These are phyloP conservation scores for Brassicogethes aeneus DNA, from an alignment of 2,888 invertebrate species.

Conservation along the genomic window DNA sequence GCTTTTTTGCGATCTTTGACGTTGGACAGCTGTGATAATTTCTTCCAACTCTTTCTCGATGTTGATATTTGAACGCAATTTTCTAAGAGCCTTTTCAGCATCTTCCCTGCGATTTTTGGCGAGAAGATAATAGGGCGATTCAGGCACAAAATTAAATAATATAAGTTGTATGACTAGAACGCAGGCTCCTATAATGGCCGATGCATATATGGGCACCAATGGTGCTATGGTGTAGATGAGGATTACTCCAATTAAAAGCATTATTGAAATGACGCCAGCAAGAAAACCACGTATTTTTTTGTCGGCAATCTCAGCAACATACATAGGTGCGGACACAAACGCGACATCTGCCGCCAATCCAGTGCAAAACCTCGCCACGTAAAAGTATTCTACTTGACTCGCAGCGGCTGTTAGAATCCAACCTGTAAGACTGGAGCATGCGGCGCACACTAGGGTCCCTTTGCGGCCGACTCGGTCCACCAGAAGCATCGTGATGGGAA, in stretches of 20 bases:
- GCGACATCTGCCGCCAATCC: conserved; percentile 32
- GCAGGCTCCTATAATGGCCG: conserved; percentile 26
- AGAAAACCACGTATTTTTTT: conserved; percentile 33
- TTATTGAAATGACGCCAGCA: conserved; percentile 31
- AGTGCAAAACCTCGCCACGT: conserved; percentile 28
- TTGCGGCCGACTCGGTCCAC: conserved; percentile 15
- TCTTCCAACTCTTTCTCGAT: conserved; percentile 35
- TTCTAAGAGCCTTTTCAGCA: conserved; percentile 4
- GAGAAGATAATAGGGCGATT: conserved; percentile 29
- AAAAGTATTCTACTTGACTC: conserved; percentile 22
- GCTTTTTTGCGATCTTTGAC: conserved; percentile 35
- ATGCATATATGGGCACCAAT: conserved; percentile 21
- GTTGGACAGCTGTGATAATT: conserved; percentile 32
- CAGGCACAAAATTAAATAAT: conserved; percentile 31
- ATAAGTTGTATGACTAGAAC: conserved; percentile 26
- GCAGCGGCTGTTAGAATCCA: conserved; percentile 31
- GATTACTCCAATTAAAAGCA: conserved; percentile 33
- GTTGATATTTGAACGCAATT: conserved; percentile 26
- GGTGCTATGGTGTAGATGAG: conserved; percentile 15
- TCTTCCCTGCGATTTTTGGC: background rate
- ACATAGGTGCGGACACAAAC: conserved; percentile 36
- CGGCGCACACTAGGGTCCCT: background rate
- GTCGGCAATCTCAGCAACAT: conserved; percentile 35
- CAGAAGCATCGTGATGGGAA: conserved; percentile 26
- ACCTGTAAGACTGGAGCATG: conserved; percentile 21